These are phyloP conservation scores for Verasper variegatus DNA, from an alignment of 2,113 vertebrate species.

Conservation along the genomic window DNA sequence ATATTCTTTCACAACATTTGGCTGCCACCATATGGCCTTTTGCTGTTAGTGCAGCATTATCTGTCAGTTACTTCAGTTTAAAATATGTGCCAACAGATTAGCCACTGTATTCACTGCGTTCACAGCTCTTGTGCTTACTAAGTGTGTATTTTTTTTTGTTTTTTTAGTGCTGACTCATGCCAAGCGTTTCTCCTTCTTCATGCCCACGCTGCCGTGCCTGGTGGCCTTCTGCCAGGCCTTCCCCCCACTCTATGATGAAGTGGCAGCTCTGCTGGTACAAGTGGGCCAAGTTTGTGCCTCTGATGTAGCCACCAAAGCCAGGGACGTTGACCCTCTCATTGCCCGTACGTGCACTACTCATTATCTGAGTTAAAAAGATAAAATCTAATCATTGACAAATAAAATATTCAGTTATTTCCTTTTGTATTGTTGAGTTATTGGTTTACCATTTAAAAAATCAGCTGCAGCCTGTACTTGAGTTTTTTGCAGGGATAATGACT, in stretches of 20 bases:
- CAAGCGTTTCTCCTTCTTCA: slow-evolving; percentile 94
- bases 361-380: not conserved
- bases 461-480: too few species aligned
- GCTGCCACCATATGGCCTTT: slow-evolving; percentile 71
- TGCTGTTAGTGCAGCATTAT: slow-evolving; percentile 45
- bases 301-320: slow-evolving; percentile 92
- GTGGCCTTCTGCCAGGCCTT: slow-evolving; percentile 97
- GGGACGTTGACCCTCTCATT: slow-evolving; percentile 94
- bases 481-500: too few species aligned
- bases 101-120: slow-evolving; percentile 3
- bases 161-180: slow-evolving; percentile 90
- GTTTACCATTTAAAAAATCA: too few species aligned
- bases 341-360: slow-evolving; percentile 84
- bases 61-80: slow-evolving; percentile 4
- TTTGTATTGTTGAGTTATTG: not conserved
- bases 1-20: slow-evolving; percentile 13
- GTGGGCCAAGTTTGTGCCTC: slow-evolving; percentile 97
- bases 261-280: slow-evolving; percentile 94
- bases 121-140: not conserved
- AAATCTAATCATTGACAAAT: not conserved
- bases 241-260: slow-evolving; percentile 95
- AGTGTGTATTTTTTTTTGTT: not conserved
- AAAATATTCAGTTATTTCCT: not conserved
- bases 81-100: slow-evolving; percentile 4
- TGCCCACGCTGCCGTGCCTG: slow-evolving; percentile 96